These are phyloP conservation scores for Sitobion miscanthi DNA, from an alignment of 1,140 invertebrate genomes.

Conservation along the genomic window DNA sequence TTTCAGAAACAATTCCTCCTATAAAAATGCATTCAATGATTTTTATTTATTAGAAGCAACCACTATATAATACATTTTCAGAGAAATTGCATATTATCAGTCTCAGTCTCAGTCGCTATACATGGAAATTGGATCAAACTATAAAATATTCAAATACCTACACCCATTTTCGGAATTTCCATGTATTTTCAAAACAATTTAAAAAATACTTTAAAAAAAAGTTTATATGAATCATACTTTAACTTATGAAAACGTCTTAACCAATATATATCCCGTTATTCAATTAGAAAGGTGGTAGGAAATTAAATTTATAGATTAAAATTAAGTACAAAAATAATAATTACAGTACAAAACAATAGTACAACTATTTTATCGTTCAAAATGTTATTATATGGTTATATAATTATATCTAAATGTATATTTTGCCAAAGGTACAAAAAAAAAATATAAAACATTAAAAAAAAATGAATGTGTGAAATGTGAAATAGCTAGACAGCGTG, in stretches of 20 bases:
- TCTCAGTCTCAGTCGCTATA: no score
- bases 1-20: background rate
- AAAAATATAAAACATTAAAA: background rate
- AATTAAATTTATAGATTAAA: background rate
- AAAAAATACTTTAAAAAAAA: no score
- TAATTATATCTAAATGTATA: background rate
- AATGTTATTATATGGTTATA: background rate
- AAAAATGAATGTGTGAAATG: conserved; percentile 4
- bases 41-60: background rate
- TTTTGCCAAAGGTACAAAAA: background rate
- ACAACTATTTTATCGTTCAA: background rate
- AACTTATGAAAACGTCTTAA: background rate
- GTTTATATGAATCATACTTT: background rate
- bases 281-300: background rate
- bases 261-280: background rate
- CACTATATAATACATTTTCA: background rate
- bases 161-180: no score
- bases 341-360: background rate
- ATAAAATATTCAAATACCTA: no score
- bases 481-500: background rate
- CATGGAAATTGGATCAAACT: no score
- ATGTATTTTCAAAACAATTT: no score
- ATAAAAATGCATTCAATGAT: background rate
- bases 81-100: background rate
- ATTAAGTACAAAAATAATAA: background rate